phyloP scores from a whole-genome alignment of 2,888 invertebrate genomes.

The Chrysodeixis includens region DNA sequence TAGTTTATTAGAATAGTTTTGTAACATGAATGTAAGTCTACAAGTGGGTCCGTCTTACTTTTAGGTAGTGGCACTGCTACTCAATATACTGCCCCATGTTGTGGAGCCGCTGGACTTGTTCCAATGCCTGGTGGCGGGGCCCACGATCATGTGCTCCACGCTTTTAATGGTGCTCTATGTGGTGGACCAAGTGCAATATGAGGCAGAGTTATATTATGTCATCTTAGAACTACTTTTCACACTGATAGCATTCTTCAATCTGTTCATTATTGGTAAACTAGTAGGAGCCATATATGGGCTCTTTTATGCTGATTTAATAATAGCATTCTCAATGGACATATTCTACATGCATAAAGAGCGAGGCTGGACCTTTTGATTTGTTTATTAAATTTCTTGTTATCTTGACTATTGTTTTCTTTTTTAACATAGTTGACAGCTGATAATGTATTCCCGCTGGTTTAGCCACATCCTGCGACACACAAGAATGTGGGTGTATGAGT shows the following conservation, averaged over 20 bases:
- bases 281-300: constrained; percentile 79
- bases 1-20: constrained; percentile 23
- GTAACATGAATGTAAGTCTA: constrained; percentile 43
- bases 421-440: constrained; percentile 29
- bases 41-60: constrained; percentile 73
- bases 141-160: constrained; percentile 81
- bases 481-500: constrained; percentile 20
- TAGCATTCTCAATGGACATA: constrained; percentile 78
- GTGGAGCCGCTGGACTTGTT: constrained; percentile 77
- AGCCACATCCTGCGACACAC: constrained; percentile 35
- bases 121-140: constrained; percentile 79
- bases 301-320: constrained; percentile 80
- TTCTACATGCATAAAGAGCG: constrained; percentile 78
- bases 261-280: constrained; percentile 68
- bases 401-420: constrained; percentile 56
- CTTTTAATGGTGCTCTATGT: constrained; percentile 81
- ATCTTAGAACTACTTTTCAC: constrained; percentile 70
- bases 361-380: constrained; percentile 72
- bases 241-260: constrained; percentile 64
- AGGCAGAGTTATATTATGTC: constrained; percentile 80
- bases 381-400: constrained; percentile 52
- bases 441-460: constrained; percentile 37
- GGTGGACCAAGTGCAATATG: constrained; percentile 82
- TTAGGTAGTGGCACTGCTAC: constrained; percentile 85
- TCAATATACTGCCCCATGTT: constrained; percentile 82